Evolutionary conservation across 2,888 invertebrate genomes (phyloP).

Genomic region (Dryobotodes eremita): DNA sequence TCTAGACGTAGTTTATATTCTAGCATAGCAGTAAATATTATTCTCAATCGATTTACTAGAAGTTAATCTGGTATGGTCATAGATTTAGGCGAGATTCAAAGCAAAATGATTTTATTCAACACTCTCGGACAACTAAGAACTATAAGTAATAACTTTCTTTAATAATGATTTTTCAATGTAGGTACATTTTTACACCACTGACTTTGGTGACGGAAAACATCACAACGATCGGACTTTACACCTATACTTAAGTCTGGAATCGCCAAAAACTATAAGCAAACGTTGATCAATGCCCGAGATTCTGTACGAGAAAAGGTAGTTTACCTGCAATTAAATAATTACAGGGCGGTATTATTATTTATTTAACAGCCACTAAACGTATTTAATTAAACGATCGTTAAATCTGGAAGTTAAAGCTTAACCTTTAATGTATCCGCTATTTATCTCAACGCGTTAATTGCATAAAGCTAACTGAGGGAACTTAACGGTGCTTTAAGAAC

Average conservation of each 20-base stretch:
- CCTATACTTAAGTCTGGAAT: not conserved
- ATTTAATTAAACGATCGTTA: slow-evolving; percentile 39
- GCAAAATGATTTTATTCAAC: not conserved
- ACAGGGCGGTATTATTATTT: slow-evolving; percentile 22
- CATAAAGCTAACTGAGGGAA: slow-evolving; percentile 34
- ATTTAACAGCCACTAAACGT: slow-evolving; percentile 36
- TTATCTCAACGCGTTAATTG: slow-evolving; percentile 52
- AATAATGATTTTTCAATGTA: not conserved
- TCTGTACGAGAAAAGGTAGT: not conserved
- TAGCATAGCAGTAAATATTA: not conserved
- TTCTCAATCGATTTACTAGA: not conserved
- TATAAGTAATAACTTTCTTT: not conserved
- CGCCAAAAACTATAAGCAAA: not conserved
- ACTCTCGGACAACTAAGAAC: not conserved
- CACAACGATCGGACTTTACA: not conserved
- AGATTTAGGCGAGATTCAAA: not conserved
- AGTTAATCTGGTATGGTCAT: not conserved
- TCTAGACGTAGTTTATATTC: not conserved
- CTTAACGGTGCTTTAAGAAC: slow-evolving; percentile 44
- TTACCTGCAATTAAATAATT: slow-evolving; percentile 19
- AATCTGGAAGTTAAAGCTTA: slow-evolving; percentile 22
- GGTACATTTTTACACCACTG: not conserved
- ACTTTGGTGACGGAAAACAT: not conserved
- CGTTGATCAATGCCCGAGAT: no score
- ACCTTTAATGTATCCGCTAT: slow-evolving; percentile 53